A percentile compares a stretch with the other conserved stretches of the same genome.
These are phyloP conservation scores for Oscheius sp. DNA, from an alignment of 2,888 invertebrate species.

Conservation along the genomic window DNA sequence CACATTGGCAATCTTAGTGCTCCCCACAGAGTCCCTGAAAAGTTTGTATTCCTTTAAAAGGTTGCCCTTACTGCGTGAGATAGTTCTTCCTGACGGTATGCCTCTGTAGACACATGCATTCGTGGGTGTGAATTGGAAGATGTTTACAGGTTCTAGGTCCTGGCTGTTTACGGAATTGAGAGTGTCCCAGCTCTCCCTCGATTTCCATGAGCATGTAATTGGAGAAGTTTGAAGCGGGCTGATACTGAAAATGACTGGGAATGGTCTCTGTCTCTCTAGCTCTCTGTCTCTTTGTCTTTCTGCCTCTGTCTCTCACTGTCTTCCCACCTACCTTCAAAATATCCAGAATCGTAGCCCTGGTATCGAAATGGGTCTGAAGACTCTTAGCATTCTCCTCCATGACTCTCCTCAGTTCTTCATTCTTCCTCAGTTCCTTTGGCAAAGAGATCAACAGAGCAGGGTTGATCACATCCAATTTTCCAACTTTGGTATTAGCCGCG, in stretches of 20 bases:
- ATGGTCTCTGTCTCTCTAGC: no score
- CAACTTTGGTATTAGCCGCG: conserved; percentile 9
- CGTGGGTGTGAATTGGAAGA: conserved; percentile 10
- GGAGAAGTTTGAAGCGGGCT: conserved; percentile 4
- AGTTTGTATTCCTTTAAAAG: background rate
- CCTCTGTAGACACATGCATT: conserved; percentile 9
- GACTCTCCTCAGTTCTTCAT: background rate
- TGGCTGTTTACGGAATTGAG: conserved; percentile 10
- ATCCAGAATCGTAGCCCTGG: conserved; percentile 13
- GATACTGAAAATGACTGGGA: background rate
- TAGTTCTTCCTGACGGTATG: background rate
- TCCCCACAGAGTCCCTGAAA: background rate
- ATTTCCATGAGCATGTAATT: background rate
- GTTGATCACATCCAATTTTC: conserved; percentile 11
- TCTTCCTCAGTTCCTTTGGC: conserved; percentile 13
- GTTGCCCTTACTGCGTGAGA: background rate
- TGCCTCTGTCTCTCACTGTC: background rate
- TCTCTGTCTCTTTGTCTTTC: background rate
- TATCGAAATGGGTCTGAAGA: conserved; percentile 27
- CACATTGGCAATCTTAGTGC: background rate
- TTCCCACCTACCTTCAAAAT: conserved; percentile 25
- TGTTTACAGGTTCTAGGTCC: conserved; percentile 14
- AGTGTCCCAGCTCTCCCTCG: conserved; percentile 6
- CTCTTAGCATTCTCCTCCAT: background rate
- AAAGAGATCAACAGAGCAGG: background rate